These are phyloP conservation scores for Orthosia gracilis DNA, from an alignment of 2,888 invertebrate genomes.

Conservation along the genomic window DNA sequence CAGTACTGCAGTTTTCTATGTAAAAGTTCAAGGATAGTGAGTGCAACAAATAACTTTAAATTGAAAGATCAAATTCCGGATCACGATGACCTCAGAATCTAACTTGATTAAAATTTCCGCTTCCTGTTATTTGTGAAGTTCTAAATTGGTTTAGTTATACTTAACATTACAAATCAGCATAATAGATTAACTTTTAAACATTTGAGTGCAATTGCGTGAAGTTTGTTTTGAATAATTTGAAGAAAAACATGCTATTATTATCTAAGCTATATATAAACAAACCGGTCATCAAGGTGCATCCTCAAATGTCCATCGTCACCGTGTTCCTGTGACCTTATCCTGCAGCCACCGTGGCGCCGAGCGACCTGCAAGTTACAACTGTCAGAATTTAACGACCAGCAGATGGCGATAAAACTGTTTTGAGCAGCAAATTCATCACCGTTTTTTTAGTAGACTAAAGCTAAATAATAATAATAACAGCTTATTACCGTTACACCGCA, in stretches of 20 bases:
- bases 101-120: conserved; percentile 16
- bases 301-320: too few species aligned
- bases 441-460: too few species aligned
- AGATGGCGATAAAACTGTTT: conserved; percentile 2
- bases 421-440: neutral
- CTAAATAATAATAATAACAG: too few species aligned
- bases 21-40: conserved; percentile 27
- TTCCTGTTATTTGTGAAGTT: conserved; percentile 7
- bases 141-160: neutral
- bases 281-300: neutral
- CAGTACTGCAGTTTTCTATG: conserved; percentile 3
- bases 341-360: neutral
- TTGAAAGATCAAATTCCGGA: neutral
- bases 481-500: neutral
- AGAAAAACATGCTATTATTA: neutral
- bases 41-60: conserved; percentile 1
- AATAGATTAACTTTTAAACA: neutral
- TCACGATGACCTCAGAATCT: conserved; percentile 25
- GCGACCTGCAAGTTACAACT: neutral
- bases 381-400: too few species aligned
- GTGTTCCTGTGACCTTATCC: neutral
- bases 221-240: neutral
- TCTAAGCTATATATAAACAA: neutral
- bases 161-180: neutral
- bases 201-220: neutral